Percentiles rank a stretch among this genome's conserved stretches.
These are phyloP conservation scores for Metellina segmentata DNA, from an alignment of 2,888 invertebrate genomes.

Conservation along the genomic window DNA sequence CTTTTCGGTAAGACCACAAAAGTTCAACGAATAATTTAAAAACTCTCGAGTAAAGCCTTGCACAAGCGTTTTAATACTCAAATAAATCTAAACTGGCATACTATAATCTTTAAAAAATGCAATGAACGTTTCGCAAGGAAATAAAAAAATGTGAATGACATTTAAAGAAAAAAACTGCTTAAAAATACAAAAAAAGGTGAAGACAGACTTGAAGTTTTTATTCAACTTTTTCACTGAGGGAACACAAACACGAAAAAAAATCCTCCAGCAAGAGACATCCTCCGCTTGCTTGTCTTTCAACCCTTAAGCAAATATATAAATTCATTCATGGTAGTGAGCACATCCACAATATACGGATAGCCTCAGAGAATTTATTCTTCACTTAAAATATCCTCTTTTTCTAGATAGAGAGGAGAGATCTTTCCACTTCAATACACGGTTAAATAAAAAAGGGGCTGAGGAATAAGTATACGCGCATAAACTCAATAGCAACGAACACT, in stretches of 20 bases:
- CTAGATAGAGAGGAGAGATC: slow-evolving; percentile 1
- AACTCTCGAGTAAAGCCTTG: too few species aligned
- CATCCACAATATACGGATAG: slow-evolving; percentile 5
- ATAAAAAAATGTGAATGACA: neutral
- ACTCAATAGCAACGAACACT: slow-evolving; percentile 45
- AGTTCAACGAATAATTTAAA: too few species aligned
- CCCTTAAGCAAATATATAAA: slow-evolving; percentile 41
- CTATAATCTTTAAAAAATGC: neutral
- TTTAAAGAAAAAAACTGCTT: neutral
- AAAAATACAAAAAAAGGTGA: neutral
- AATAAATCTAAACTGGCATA: neutral
- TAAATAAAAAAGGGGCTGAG: neutral
- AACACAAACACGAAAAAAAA: neutral
- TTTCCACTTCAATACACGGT: slow-evolving; percentile 22
- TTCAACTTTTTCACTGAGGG: neutral
- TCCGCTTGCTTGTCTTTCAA: slow-evolving; percentile 19
- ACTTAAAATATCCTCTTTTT: slow-evolving; percentile 55
- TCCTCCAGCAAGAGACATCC: slow-evolving; percentile 1
- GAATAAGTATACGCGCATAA: slow-evolving; percentile 40
- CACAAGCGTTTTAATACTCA: neutral
- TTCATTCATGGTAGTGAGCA: slow-evolving; percentile 18
- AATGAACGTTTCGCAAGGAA: neutral
- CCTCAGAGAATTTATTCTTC: slow-evolving; percentile 53
- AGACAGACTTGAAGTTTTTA: neutral
- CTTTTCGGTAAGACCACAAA: too few species aligned